Evolutionary conservation across 1,140 invertebrate species (phyloP), one percentile per base, ranked within the genome.

Genomic region (Drosophila ogumai): DNA sequence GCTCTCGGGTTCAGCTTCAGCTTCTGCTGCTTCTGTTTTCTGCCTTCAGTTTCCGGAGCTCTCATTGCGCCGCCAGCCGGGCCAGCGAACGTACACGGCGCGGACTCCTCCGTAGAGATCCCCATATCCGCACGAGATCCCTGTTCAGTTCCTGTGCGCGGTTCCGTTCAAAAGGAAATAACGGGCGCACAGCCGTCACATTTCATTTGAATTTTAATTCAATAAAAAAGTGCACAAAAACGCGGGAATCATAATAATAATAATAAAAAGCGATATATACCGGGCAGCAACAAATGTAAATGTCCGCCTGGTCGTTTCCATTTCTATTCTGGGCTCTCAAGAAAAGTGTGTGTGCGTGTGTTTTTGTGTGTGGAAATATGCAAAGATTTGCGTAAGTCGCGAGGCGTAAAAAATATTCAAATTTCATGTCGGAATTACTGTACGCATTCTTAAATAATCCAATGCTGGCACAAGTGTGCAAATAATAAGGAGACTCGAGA

Each of bases 381-480:
- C 77, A 72, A 82, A 82, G 77, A 49, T 73, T 66, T 60, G 55
- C 63, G 55, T 60, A 66, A 72, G 36, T 73, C 44, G 67, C 69
- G 67, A 73, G 67, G 69, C 69, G 69, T 72, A 78, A 88, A 81
- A 79, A 79, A 84, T 80, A 87, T 84, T 88, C 85, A 84, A 87
- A 84, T 88, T 87, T 80, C 73, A 77, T 80, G 63, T 54, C 63
- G 64, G 68, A 77, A 88, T 90, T 88, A 77, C 73, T 88, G 85
- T 81, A 90, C 84, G 85, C 84, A 90, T 81, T 88, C 76, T 77
- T 74, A 80, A 88, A 88, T 90, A 90, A 88, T 90, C 79, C 67
- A 54, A 72, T 75, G 69, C 57, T 50, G 68, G 49, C 65, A 81
- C 69, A 79, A 82, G 81, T 84, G 81, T 86, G 64, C 79, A 86